Evolutionary conservation across 2,888 invertebrate species (phyloP), one percentile per base, ranked within the genome.

Genomic region (Diachrysia chrysitis): DNA sequence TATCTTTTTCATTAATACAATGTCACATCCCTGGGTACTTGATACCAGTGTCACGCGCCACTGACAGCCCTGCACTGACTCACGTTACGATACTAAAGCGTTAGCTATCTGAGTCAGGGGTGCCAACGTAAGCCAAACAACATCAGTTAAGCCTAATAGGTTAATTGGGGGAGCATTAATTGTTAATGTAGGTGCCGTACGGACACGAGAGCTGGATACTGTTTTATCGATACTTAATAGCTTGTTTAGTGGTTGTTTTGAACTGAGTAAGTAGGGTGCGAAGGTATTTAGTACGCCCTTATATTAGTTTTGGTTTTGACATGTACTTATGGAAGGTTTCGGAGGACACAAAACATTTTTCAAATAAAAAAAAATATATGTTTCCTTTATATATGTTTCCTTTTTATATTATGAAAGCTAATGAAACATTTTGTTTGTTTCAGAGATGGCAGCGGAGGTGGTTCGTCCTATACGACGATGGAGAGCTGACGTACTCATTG

Each of bases 391-490:
- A n/a, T n/a, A n/a, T n/a, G n/a, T 37, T 4, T 37, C 3, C 3
- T 6, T n/a, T n/a, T 42, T 6, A n/a, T n/a, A 6, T n/a, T n/a
- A n/a, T 42, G n/a, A 42, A 3, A 42, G 58, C 53, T 69, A 59
- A 80, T 55, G 0, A 59, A 53, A 14, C 54, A 66, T 69, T 75
- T 80, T 81, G 12, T 74, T 95, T 94, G 90, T 97, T 97, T 46
- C 97, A 99, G 99, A 97, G 99, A 96, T 99, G 99, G 99, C 99
- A 99, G 95, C 96, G 99, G 90, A 96, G 99, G 89, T 99, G 99
- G 98, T 99, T 99, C 96, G 98, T 99, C 63, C 96, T 99, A 64
- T 99, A 98, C 96, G 99, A 99, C 95, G 99, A 99, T 92, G 99
- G 99, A 64, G 99, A 99, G 92, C 96, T 99, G 75, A 99, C 98